A percentile compares a stretch with the other conserved stretches of the same genome.
phyloP scores from a whole-genome alignment of 1,140 invertebrate species.

The Neoseiulus cucumeris region DNA sequence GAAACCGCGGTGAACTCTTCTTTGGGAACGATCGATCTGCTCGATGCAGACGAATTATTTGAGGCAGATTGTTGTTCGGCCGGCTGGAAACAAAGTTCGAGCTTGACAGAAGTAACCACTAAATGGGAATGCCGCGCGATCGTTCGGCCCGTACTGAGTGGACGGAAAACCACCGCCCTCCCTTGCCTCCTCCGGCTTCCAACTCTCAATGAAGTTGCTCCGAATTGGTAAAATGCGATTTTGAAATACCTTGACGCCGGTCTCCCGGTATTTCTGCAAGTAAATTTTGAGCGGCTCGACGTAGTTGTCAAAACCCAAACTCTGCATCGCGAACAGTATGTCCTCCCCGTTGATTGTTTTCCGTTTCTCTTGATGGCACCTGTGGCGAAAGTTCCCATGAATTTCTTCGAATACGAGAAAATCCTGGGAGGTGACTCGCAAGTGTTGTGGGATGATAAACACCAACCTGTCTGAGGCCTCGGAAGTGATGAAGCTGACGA shows the following conservation, averaged over 20 bases:
- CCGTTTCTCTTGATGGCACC: slow-evolving; percentile 89
- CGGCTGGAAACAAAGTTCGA: not conserved
- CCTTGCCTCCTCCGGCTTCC: too few species aligned
- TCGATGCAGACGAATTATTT: not conserved
- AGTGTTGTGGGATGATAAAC: too few species aligned
- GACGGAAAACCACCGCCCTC: too few species aligned
- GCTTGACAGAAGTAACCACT: too few species aligned
- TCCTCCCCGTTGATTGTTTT: slow-evolving; percentile 99
- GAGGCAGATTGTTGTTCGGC: not conserved
- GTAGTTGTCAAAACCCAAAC: slow-evolving; percentile 94
- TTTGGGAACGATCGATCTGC: not conserved
- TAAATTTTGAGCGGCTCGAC: slow-evolving; percentile 90
- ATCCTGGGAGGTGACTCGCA: not conserved
- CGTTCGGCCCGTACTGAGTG: too few species aligned
- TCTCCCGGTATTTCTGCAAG: slow-evolving; percentile 85
- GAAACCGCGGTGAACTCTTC: not conserved
- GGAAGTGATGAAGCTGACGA: slow-evolving; percentile 96
- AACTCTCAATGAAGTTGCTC: too few species aligned
- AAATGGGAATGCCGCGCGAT: too few species aligned
- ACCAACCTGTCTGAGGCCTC: slow-evolving; percentile 34
- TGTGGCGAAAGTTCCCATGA: slow-evolving; percentile 35
- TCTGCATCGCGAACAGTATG: slow-evolving; percentile 87
- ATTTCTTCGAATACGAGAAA: not conserved
- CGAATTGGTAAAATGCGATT: too few species aligned
- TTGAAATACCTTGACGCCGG: slow-evolving; percentile 25